Conservation (phyloP, 2,888 invertebrate species). For the Nomada flava region DNA sequence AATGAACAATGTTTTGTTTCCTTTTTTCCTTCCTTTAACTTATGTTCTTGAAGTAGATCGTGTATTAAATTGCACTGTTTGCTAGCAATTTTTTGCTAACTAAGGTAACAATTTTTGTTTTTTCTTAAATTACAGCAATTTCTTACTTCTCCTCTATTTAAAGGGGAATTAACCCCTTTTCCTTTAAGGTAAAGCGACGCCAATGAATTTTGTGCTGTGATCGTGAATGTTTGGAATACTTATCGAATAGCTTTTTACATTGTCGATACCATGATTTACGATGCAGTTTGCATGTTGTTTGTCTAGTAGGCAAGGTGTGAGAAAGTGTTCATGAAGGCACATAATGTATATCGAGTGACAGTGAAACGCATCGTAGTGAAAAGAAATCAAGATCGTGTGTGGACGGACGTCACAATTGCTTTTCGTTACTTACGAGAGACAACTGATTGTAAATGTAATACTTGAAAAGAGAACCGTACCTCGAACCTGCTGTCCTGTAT, state of each 20-base stretch:
- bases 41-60: not conserved
- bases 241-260: too few species aligned
- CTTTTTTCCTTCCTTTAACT: not conserved
- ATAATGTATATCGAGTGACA: conserved; percentile 30
- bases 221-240: too few species aligned
- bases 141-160: too few species aligned
- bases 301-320: conserved; percentile 16
- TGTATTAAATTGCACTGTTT: not conserved
- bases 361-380: conserved; percentile 56
- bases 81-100: too few species aligned
- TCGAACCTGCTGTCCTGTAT: conserved; percentile 57
- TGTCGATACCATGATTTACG: conserved; percentile 26
- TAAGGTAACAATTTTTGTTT: not conserved
- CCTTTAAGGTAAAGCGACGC: too few species aligned
- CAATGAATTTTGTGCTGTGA: too few species aligned
- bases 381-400: conserved; percentile 44
- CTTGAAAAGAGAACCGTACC: conserved; percentile 37
- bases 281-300: not conserved
- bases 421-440: conserved; percentile 62
- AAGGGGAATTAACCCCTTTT: too few species aligned
- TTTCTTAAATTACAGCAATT: not conserved
- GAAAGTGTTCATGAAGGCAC: conserved; percentile 11
- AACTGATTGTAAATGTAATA: conserved; percentile 6
- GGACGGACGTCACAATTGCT: conserved; percentile 63
- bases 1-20: not conserved